Evolutionary conservation across 2,797 vertebrate genomes (phyloP), one percentile per base, ranked within the genome.

Genomic region (Artibeus jamaicensis): DNA sequence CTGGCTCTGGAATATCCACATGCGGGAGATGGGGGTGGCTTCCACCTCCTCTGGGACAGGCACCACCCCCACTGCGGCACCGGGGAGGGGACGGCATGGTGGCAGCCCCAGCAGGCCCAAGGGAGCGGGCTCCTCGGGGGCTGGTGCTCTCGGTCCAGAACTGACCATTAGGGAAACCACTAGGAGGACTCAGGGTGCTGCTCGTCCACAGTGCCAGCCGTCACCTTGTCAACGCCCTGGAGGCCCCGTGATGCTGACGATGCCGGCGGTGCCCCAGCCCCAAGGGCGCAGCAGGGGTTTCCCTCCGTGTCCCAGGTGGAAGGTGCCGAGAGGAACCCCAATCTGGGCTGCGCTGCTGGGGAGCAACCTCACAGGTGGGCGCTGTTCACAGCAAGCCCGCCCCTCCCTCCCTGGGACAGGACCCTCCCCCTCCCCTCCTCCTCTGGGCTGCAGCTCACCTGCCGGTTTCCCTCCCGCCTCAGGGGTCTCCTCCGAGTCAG

Each of bases 41-140:
- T 18, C 10, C 3, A 18, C 42, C 39, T 62, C 55, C 26, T n/a
- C 65, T 21, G 42, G 76, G 53, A 15, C 5, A 14, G 26, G n/a
- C 4, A 6, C 12, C 18, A 2, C 24, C 22, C 21, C 6, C 9
- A 3, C 1, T 26, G 3, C 6, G 34, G 0, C 2, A 6, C 11
- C 46, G 7, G 9, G 32, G 24, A 53, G 44, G 0, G n/a, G 32
- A 9, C 0, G 46, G 55, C 26, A 29, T 24, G n/a, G 83, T 42
- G 26, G 1, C 1, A 39, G 39, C 53, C 76, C 0, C 14, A 32
- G 48, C 84, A 82, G 70, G 8, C 6, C 73, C 29, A 34, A 62
- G 1, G 12, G 50, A 29, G 6, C 16, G 15, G 78, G 42, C 10
- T 53, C 46, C 15, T 78, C 22, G 2, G 37, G 67, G 18, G 0